Evolutionary conservation across 2,797 vertebrate species (phyloP), one percentile per base, ranked within the genome.

Genomic region (Ctenopoma multispine): DNA sequence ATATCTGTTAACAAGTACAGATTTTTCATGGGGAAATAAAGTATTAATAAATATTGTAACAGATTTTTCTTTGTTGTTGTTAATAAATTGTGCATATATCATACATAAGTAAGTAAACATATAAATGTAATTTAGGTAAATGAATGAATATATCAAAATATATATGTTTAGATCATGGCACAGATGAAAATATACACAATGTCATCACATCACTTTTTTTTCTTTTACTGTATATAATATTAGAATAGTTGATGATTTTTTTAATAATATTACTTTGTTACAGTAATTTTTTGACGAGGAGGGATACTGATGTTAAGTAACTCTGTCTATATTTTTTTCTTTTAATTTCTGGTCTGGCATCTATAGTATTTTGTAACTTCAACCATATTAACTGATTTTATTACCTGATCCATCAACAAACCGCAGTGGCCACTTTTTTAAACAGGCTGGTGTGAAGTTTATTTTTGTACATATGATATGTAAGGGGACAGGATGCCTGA

Each of bases 371-470:
- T 67, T 63, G 21, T 63, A 75, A 69, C 46, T 63, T 36, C 21
- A 64, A 40, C 40, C 29, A 6, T 47, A 73, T 76, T 69, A 15
- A 69, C 23, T 63, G 56, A 69, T 82, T 72, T 79, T 70, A 79
- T 77, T 68, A 47, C 49, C 40, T 12, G 44, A 72, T 66, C 49
- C 46, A 63, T 82, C 70, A 83, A 48, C 80, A 72, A 77, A 63
- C 68, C 71, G 24, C 48, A 75, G 69, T 10, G 11, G 56, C 4
- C 48, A 47, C 20, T 50, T 75, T 77, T 80, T 78, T 60, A 82
- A 86, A 84, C 63, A 71, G 24, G 56, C 63, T 69, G 73, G 51
- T 76, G 36, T 67, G 60, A 61, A 24, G 84, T 80, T 86, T 82
- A 57, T 80, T 81, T 84, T 80, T 47, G 56, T 81, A 85, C 79